Conservation (phyloP, 2,113 vertebrate species). For the Pseudolaguvia tuberculata region DNA sequence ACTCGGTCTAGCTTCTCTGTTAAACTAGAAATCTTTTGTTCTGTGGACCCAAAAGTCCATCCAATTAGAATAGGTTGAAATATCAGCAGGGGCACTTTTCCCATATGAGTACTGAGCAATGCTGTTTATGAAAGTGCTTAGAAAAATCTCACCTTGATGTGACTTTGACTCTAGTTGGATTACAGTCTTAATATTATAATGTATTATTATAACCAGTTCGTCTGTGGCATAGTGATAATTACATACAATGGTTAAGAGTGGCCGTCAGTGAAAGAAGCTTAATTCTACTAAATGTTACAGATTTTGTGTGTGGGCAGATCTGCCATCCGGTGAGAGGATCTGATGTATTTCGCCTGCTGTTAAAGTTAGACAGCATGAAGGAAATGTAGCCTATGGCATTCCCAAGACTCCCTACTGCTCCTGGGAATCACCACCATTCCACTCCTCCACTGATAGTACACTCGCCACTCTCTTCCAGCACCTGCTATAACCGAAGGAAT, state of each 20-base stretch:
- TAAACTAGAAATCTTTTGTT: too few species aligned
- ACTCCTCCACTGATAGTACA: not conserved
- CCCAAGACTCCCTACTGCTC: constrained; percentile 19
- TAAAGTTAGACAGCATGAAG: constrained; percentile 5
- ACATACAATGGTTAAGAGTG: not conserved
- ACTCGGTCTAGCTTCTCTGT: too few species aligned
- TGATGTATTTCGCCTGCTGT: constrained; percentile 1
- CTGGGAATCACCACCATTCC: constrained; percentile 15
- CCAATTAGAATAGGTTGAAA: too few species aligned
- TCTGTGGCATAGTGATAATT: too few species aligned
- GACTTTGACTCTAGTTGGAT: not conserved
- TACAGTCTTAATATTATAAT: too few species aligned
- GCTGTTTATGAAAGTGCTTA: not conserved
- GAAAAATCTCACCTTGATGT: not conserved
- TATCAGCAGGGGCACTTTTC: too few species aligned
- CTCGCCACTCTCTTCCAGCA: constrained; percentile 33
- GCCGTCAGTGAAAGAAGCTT: too few species aligned
- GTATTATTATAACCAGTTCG: too few species aligned
- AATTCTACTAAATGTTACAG: not conserved
- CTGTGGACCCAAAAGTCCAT: too few species aligned
- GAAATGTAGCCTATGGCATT: constrained; percentile 18
- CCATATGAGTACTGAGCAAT: too few species aligned
- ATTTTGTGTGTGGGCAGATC: not conserved
- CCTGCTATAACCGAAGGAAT: constrained; percentile 31
- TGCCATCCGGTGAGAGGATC: not conserved